Conservation (phyloP, 2,797 vertebrate genomes). For the Rhinatrema bivittatum region DNA sequence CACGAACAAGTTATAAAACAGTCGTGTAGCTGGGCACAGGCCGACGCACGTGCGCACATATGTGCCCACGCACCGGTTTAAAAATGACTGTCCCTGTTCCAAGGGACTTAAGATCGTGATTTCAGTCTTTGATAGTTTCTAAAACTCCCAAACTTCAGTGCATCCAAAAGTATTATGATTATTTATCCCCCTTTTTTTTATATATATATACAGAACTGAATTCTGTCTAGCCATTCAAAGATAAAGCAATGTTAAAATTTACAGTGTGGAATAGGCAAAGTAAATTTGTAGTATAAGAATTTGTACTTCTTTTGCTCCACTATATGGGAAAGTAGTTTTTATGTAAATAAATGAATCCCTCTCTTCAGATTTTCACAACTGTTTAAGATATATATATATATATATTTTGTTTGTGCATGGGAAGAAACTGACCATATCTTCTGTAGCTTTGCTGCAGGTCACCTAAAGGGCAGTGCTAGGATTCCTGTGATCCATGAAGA, state of each 20-base stretch:
- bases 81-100: no score
- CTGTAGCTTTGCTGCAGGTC: slow-evolving; percentile 77
- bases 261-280: slow-evolving; percentile 39
- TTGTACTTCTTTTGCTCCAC: slow-evolving; percentile 53
- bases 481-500: slow-evolving; percentile 76
- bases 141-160: no score
- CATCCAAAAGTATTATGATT: no score
- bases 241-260: slow-evolving; percentile 46
- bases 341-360: no score
- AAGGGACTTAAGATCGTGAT: no score
- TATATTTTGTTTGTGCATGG: slow-evolving; percentile 60
- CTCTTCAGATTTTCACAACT: slow-evolving; percentile 55
- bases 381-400: no score
- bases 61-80: no score
- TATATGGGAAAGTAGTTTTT: slow-evolving; percentile 33
- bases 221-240: slow-evolving; percentile 24
- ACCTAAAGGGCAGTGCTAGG: slow-evolving; percentile 78
- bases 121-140: no score
- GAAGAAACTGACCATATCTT: slow-evolving; percentile 82
- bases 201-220: slow-evolving; percentile 27
- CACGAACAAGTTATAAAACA: no score
- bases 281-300: slow-evolving; percentile 52
- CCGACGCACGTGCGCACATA: no score
- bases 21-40: no score
- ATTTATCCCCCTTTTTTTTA: slow-evolving; percentile 13